phyloP scores from a whole-genome alignment of 2,888 invertebrate species.

The Buathra laborator region DNA sequence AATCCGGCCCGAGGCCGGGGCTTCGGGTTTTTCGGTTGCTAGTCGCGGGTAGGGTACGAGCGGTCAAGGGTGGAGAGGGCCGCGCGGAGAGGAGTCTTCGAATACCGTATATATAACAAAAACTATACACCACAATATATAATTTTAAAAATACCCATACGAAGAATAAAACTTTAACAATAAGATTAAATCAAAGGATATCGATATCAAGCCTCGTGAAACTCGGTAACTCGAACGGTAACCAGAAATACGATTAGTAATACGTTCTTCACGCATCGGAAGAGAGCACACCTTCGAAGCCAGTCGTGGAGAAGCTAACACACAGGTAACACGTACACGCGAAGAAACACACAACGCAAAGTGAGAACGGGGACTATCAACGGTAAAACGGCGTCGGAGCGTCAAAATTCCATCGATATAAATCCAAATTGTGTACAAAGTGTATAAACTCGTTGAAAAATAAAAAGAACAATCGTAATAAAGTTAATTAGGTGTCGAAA shows the following conservation, averaged over 20 bases:
- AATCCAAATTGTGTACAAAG: neutral
- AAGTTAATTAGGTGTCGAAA: conserved; percentile 4
- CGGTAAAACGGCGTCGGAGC: conserved; percentile 33
- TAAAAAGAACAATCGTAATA: neutral
- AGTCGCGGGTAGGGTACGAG: conserved; percentile 75
- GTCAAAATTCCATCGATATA: neutral
- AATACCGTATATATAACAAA: conserved; percentile 30
- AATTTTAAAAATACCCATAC: neutral
- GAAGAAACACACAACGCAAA: neutral
- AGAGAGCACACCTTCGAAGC: neutral
- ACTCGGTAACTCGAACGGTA: neutral
- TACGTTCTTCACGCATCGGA: neutral
- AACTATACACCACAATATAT: neutral
- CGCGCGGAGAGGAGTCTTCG: conserved; percentile 61
- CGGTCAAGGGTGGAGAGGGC: conserved; percentile 71
- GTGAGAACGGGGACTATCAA: neutral
- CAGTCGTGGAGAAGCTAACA: conserved; percentile 4
- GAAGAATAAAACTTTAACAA: neutral
- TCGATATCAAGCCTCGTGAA: neutral
- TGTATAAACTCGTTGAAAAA: neutral
- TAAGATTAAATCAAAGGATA: neutral
- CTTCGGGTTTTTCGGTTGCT: conserved; percentile 74
- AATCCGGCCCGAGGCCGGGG: conserved; percentile 77
- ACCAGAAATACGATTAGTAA: conserved; percentile 3
- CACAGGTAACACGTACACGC: conserved; percentile 36